Conservation (phyloP, 2,113 vertebrate species). For the Hemichromis elongatus region DNA sequence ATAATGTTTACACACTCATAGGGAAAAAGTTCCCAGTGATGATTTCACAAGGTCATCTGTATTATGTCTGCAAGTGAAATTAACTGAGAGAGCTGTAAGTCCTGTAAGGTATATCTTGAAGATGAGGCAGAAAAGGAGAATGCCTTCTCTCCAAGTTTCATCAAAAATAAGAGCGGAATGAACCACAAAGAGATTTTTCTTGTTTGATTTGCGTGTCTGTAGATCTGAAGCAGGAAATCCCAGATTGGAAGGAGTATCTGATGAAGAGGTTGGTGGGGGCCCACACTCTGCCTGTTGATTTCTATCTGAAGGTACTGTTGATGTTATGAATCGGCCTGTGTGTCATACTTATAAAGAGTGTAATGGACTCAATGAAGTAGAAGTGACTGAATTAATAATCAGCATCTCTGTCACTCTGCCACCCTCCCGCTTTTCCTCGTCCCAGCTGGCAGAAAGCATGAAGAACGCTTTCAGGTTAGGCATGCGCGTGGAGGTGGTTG, state of each 20-base stretch:
- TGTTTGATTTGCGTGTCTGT: not conserved
- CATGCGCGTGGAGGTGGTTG: constrained; percentile 91
- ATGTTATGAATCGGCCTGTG: not conserved
- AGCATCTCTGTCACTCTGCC: not conserved
- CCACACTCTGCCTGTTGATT: constrained; percentile 88
- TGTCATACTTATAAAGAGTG: not conserved
- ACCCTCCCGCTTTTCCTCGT: not conserved
- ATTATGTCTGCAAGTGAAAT: not conserved
- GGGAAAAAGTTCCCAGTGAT: not conserved
- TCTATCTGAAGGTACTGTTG: constrained; percentile 83
- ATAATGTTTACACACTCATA: not conserved
- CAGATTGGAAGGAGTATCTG: constrained; percentile 90
- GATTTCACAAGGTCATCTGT: not conserved
- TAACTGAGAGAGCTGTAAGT: not conserved
- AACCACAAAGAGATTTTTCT: not conserved
- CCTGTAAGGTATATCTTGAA: not conserved
- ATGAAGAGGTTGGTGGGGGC: constrained; percentile 88
- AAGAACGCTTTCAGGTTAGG: constrained; percentile 82
- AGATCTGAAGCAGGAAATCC: constrained; percentile 66
- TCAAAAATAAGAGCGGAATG: not conserved
- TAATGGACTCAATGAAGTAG: not conserved
- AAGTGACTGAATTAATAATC: not conserved
- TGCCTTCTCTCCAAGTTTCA: not conserved
- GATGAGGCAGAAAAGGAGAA: not conserved
- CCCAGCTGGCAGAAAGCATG: constrained; percentile 86